A percentile compares a stretch with the other conserved stretches of the same genome.
These are phyloP conservation scores for Lepidochrysops patricia DNA, from an alignment of 2,888 invertebrate genomes.

Conservation along the genomic window DNA sequence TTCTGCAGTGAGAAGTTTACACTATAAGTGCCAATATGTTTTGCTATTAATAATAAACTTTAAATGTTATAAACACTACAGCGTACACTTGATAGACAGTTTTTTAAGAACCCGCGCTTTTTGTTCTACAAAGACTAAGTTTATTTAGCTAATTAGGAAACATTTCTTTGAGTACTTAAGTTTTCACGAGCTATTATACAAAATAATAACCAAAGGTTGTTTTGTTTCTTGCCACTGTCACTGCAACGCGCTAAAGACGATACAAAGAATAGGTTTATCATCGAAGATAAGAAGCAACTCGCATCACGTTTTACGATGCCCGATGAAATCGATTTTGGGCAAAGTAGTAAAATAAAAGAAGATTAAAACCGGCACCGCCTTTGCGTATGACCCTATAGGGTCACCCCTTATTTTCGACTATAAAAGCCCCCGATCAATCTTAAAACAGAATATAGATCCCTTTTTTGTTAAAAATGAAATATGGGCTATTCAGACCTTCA, in stretches of 20 bases:
- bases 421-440: constrained; percentile 1
- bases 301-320: neutral
- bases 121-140: too few species aligned
- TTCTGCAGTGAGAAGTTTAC: constrained; percentile 17
- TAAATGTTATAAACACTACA: too few species aligned
- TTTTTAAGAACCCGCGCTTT: too few species aligned
- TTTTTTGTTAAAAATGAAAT: constrained; percentile 1
- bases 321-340: neutral
- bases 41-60: neutral
- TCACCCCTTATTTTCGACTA: neutral
- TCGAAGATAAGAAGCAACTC: neutral
- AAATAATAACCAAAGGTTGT: too few species aligned
- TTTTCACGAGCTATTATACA: too few species aligned
- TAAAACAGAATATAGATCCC: neutral
- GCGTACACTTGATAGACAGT: too few species aligned
- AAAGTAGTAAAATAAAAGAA: constrained; percentile 2
- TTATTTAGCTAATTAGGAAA: too few species aligned
- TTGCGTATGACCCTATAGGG: neutral
- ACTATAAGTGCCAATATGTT: constrained; percentile 17
- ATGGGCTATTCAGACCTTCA: neutral
- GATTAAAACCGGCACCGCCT: neutral
- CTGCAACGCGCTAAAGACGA: too few species aligned
- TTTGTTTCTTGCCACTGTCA: too few species aligned
- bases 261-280: neutral
- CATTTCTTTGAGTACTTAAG: too few species aligned